These are phyloP conservation scores for Clivina fossor DNA, from an alignment of 2,888 invertebrate genomes.

Conservation along the genomic window DNA sequence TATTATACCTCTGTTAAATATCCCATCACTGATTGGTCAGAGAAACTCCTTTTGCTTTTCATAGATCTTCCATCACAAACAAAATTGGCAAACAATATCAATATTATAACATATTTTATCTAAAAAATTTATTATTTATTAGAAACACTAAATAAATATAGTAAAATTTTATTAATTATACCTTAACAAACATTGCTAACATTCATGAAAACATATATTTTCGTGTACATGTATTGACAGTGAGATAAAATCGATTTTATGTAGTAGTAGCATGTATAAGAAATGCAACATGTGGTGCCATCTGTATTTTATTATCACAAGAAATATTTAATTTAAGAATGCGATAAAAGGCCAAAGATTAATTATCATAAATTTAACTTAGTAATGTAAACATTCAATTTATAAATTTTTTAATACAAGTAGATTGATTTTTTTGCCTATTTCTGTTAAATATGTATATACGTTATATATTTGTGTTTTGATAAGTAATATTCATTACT, in stretches of 20 bases:
- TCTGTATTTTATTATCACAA: conserved; percentile 7
- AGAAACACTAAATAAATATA: background rate
- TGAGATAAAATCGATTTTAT: conserved; percentile 22
- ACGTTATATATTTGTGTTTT: background rate
- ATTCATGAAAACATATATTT: conserved; percentile 1
- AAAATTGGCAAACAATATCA: conserved; percentile 8
- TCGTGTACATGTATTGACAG: background rate
- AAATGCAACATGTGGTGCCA: conserved; percentile 5
- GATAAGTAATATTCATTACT: background rate
- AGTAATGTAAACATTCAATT: background rate
- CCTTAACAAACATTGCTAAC: conserved; percentile 7
- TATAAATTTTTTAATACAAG: background rate
- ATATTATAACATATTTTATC: conserved; percentile 18
- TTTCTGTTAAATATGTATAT: background rate
- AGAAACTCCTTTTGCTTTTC: conserved; percentile 66
- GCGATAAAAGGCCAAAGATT: background rate
- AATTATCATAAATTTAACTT: background rate
- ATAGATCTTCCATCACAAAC: conserved; percentile 49
- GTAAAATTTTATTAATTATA: background rate
- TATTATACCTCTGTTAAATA: conserved; percentile 79
- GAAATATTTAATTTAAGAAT: background rate
- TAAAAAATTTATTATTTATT: conserved; percentile 17
- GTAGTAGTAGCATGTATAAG: background rate
- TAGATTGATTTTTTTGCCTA: background rate
- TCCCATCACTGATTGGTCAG: conserved; percentile 78